Evolutionary conservation across 2,888 invertebrate species (phyloP).

Genomic region (Cheilosia vernalis): DNA sequence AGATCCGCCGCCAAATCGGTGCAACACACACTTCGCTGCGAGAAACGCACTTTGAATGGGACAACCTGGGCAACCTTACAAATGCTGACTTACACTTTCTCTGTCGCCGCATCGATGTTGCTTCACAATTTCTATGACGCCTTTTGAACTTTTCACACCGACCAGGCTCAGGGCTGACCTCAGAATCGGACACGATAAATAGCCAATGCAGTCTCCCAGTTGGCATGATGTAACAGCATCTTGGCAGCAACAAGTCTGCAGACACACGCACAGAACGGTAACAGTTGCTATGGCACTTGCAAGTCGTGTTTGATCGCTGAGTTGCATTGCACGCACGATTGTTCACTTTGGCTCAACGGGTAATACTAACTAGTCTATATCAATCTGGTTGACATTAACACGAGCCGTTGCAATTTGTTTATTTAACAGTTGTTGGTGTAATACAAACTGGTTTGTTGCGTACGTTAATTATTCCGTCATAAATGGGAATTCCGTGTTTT

Average conservation of each 20-base stretch:
- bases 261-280: conserved; percentile 14
- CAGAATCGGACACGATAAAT: conserved; percentile 49
- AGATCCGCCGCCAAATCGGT: conserved; percentile 63
- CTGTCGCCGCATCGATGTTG: conserved; percentile 62
- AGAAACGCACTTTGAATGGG: conserved; percentile 29
- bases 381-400: conserved; percentile 64
- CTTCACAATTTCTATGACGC: conserved; percentile 55
- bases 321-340: conserved; percentile 57
- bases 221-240: conserved; percentile 30
- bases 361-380: conserved; percentile 58
- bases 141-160: conserved; percentile 25
- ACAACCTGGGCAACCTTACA: conserved; percentile 58
- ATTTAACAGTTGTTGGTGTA: conserved; percentile 29
- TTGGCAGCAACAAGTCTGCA: conserved; percentile 18
- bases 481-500: conserved; percentile 51
- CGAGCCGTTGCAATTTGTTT: conserved; percentile 45
- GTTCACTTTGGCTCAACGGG: conserved; percentile 56
- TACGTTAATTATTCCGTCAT: conserved; percentile 46
- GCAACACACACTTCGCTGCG: conserved; percentile 60
- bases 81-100: conserved; percentile 62
- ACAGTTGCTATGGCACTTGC: conserved; percentile 14
- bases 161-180: conserved; percentile 57
- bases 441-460: conserved; percentile 61
- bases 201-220: conserved; percentile 50
- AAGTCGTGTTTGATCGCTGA: conserved; percentile 24